Evolutionary conservation across 2,797 vertebrate genomes (phyloP), one percentile per base, ranked within the genome.

Genomic region (Etheostoma perlongum): DNA sequence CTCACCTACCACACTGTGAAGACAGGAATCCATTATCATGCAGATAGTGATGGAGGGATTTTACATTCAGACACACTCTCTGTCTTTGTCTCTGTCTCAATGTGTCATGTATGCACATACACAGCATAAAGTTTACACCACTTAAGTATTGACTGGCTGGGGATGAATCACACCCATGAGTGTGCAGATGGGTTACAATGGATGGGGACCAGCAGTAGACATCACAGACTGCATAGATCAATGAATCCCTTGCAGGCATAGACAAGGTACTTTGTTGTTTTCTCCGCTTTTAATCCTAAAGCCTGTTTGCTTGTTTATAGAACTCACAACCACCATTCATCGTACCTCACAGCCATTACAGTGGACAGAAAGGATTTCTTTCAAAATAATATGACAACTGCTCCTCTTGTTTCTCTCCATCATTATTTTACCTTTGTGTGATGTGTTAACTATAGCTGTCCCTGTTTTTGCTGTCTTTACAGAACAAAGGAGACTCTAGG

Each of bases 251-350:
- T 62, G 62, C 74, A 52, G 69, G 52, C 72, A 76, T 68, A 84
- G 72, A 68, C n/a, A 60, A 63, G 36, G 63, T 36, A 49, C 67
- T 51, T 82, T 25, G 14, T 48, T 64, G 47, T 71, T 80, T 77
- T 75, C 68, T 62, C 72, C 46, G 6, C 51, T 81, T 87, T 82
- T 69, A 74, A 82, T 72, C 78, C 57, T 44, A 46, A 81, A 72
- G 33, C 65, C 54, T 58, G 58, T 69, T 74, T 67, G 63, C 53
- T 67, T 85, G 77, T 70, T 85, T 65, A 49, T 81, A 68, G 11
- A 8, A 67, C 58, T 81, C 67, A 62, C 4, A 79, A 65, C 79
- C 63, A 46, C 48, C 75, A 89, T 90, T 79, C 48, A 87, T 93
- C 86, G 85, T 40, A 70, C n/a, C 63, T 68, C 61, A 46, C n/a